Evolutionary conservation across 2,113 vertebrate genomes (phyloP).

Genomic region (Sus scrofa): T2T-Sscrofa CM000826.6:55834501-55835000

Average conservation of each 20-base stretch:
- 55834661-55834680: conserved; percentile 1
- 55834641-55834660: background rate
- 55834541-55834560: background rate
- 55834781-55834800: too few relatives aligned
- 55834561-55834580: background rate
- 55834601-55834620: background rate
- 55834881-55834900: background rate
- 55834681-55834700: background rate
- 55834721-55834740: background rate
- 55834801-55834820: background rate
- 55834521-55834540: too few relatives aligned
- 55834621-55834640: background rate
- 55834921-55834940: background rate
- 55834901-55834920: background rate
- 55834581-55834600: background rate
- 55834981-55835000: background rate
- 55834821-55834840: background rate
- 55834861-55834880: background rate
- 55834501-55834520: background rate
- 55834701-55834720: background rate
- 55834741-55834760: background rate
- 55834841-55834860: background rate
- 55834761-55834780: background rate
- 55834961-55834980: background rate
- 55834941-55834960: background rate